Evolutionary conservation across 2,797 vertebrate species (phyloP).

Genomic region (Acanthurus lineatus): DNA sequence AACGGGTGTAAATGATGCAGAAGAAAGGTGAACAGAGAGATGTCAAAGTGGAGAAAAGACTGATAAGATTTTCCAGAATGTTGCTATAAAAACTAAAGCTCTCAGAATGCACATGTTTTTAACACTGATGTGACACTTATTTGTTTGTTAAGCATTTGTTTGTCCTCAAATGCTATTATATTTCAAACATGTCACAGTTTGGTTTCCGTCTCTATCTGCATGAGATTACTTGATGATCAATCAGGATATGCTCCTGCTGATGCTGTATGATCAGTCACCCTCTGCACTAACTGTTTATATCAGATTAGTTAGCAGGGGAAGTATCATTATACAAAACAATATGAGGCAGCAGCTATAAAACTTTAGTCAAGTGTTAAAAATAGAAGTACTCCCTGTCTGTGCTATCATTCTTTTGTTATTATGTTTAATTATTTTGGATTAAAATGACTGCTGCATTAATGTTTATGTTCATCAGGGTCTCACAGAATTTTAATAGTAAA

Average conservation of each 20-base stretch:
- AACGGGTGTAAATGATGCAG: slow-evolving; percentile 52
- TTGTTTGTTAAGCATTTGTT: background rate
- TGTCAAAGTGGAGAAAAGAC: slow-evolving; percentile 19
- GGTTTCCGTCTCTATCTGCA: background rate
- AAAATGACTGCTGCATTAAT: too few relatives aligned
- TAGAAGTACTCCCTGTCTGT: too few relatives aligned
- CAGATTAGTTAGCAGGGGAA: slow-evolving; percentile 20
- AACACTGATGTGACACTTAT: background rate
- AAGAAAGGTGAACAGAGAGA: slow-evolving; percentile 39
- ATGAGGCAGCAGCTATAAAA: background rate
- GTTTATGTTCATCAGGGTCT: too few relatives aligned
- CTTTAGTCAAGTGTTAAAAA: background rate
- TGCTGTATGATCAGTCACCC: slow-evolving; percentile 7
- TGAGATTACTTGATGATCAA: slow-evolving; percentile 1
- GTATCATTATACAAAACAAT: background rate
- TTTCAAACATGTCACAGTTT: background rate
- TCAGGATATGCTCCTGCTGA: background rate
- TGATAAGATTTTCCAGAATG: slow-evolving; percentile 34
- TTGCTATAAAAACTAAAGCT: background rate
- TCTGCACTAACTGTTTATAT: background rate
- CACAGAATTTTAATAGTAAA: too few relatives aligned
- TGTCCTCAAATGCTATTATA: background rate
- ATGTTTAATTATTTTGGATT: too few relatives aligned
- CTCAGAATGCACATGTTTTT: background rate
- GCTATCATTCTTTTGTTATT: too few relatives aligned